phyloP scores from a whole-genome alignment of 1,140 invertebrate species.

The Cyphomyrmex costatus region DNA sequence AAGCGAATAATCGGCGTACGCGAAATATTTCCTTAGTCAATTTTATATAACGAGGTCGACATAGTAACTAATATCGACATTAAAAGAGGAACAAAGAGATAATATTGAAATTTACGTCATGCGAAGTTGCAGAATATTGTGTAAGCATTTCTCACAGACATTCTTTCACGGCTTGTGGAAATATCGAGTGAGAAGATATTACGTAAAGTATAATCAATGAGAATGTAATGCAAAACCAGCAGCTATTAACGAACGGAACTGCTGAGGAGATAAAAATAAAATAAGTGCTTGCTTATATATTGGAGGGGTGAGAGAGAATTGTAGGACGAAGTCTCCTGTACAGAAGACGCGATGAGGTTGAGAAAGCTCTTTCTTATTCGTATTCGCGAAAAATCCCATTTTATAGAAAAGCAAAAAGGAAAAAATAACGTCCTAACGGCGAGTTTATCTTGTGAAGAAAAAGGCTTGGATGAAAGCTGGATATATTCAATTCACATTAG shows the following conservation, averaged over 20 bases:
- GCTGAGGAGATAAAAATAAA: slow-evolving; percentile 45
- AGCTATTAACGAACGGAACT: slow-evolving; percentile 40
- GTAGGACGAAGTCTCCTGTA: slow-evolving; percentile 8
- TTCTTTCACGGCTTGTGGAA: neutral
- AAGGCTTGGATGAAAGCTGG: neutral
- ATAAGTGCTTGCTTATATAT: slow-evolving; percentile 37
- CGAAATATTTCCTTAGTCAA: slow-evolving; percentile 27
- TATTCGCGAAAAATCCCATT: slow-evolving; percentile 36
- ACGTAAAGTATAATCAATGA: slow-evolving; percentile 46
- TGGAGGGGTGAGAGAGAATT: neutral
- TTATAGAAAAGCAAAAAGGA: slow-evolving; percentile 26
- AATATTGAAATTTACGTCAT: slow-evolving; percentile 32
- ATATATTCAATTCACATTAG: slow-evolving; percentile 32
- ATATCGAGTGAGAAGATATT: slow-evolving; percentile 6
- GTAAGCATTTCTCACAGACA: slow-evolving; percentile 14
- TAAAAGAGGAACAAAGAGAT: neutral
- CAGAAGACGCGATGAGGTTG: slow-evolving; percentile 31
- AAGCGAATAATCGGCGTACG: neutral
- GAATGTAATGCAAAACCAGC: slow-evolving; percentile 33
- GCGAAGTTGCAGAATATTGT: neutral
- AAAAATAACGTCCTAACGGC: slow-evolving; percentile 39
- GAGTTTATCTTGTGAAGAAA: slow-evolving; percentile 23
- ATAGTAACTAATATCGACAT: neutral
- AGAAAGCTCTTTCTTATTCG: slow-evolving; percentile 37
- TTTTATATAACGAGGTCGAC: neutral